Base-by-base conservation (phyloP, 2,113 vertebrate genomes). In the Bucco capensis region DNA sequence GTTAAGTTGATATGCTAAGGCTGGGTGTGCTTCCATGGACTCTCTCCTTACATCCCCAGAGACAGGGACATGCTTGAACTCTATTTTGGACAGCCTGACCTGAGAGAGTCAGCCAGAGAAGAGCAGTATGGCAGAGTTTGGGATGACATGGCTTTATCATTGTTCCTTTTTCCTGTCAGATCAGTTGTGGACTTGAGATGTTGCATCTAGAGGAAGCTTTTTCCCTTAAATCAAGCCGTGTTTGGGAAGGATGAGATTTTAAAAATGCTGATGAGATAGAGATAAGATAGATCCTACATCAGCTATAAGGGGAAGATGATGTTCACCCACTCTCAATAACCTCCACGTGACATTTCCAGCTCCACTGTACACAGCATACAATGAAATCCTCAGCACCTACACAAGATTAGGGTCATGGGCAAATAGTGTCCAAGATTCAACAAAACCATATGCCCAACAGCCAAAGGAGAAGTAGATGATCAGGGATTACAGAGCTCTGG, bases 281-380 rank as follows among this genome's bases (percentile, higher is more conserved):
- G n/a, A 42, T 38, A 27, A 66, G 21, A 33, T 2, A n/a, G 10
- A 14, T 57, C n/a, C 12, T 37, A 38, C 25, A 7, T 23, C 31
- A 40, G 10, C 28, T 62, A 12, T 11, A 54, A 49, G 37, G 33
- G 75, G 24, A 17, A 81, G 11, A n/a, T 46, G 11, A 23, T 38
- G 28, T 19, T 66, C 31, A 75, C 4, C 14, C 27, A 1, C 30
- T 78, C 35, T 60, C 33, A n/a, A 30, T 24, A 58, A 67, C 3
- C 5, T 40, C 5, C 1, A 1, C 3, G 1, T 40, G 24, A 28
- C 0, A 0, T 33, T 73, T 83, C 31, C 47, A 54, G 23, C 2
- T 66, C 8, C 10, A 2, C 19, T 70, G 13, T 54, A 50, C 33
- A 21, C 6, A 74, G 18, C 10, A 75, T 44, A 38, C 27, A 49